Base-by-base conservation (phyloP, 2,113 vertebrate genomes). In the Amblyopsis rosae region DNA sequence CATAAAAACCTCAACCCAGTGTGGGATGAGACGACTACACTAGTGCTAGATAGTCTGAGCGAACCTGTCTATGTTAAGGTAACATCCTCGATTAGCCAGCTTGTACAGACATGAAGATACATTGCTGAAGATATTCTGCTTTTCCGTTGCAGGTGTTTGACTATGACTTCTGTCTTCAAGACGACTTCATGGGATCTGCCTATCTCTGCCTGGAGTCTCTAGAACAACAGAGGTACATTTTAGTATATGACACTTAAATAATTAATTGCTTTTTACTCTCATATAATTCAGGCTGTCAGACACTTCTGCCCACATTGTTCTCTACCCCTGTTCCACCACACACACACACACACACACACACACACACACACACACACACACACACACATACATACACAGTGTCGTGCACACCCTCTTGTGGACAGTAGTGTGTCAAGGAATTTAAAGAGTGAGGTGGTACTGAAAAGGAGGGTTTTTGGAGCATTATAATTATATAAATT, bases 131-230 rank as follows among this genome's bases (percentile, higher is more conserved):
- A 13, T 7, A 13, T 12, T 9, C 58, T n/a, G 35, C 32, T 10
- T 26, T 57, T 64, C 13, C 15, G 3, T 12, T 73, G 49, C 78
- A 96, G 95, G 95, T 96, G 61, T 96, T 94, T 89, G 95, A 96
- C 81, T 96, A 96, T 90, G 95, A 96, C 72, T 96, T 96, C 80
- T 94, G 95, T 35, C 89, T 95, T 54, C 95, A 95, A 45, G 95
- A 96, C 90, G 95, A 96, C 79, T 96, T 96, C n/a, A 96, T 96
- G 90, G 95, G 95, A 3, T 96, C 94, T 0, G 93, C 94, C 0
- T 94, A 94, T 85, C 87, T 96, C 75, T 91, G 95, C 76, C 91
- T 96, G 12, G 86, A 83, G 10, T 89, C 93, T 0, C 1, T 95
- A 82, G 93, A 94, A 61, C 85, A 93, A 59, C 91, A 93, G 63